Conservation (phyloP, 92 coral and sea anemone genomes). For the Phymanthus crucifer region DNA sequence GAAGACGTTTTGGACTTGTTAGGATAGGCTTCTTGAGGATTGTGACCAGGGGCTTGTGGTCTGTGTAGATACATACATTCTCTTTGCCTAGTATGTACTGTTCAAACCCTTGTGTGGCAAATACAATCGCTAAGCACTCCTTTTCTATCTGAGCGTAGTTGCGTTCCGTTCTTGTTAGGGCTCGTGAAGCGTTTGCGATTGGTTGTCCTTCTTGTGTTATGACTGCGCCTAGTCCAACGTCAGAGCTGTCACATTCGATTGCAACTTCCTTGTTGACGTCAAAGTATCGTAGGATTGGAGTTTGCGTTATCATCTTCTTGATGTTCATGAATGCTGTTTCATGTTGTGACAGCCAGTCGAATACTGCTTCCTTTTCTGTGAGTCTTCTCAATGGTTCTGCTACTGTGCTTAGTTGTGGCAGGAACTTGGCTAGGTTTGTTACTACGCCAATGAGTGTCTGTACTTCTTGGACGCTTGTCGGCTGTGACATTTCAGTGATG, state of each 20-base stretch:
- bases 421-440: too few species aligned
- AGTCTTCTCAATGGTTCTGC: too few species aligned
- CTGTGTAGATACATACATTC: too few species aligned
- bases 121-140: constrained; percentile 53
- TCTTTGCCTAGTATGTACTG: constrained; percentile 39
- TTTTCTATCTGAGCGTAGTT: constrained; percentile 54
- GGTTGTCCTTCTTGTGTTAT: too few species aligned
- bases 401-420: too few species aligned
- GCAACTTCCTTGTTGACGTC: constrained; percentile 46
- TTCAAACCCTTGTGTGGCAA: constrained; percentile 49
- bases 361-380: background rate
- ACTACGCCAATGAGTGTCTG: too few species aligned
- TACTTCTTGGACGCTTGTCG: constrained; percentile 30
- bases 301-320: constrained; percentile 42
- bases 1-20: constrained; percentile 53
- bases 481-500: too few species aligned
- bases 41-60: constrained; percentile 37
- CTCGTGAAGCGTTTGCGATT: too few species aligned
- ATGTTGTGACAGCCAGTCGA: constrained; percentile 27
- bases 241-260: constrained; percentile 48
- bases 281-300: constrained; percentile 44
- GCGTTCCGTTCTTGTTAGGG: constrained; percentile 39
- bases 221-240: too few species aligned
- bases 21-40: constrained; percentile 49
- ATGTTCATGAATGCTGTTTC: constrained; percentile 40